Conservation (phyloP, 2,113 vertebrate species). For the Eublepharis macularius region DNA sequence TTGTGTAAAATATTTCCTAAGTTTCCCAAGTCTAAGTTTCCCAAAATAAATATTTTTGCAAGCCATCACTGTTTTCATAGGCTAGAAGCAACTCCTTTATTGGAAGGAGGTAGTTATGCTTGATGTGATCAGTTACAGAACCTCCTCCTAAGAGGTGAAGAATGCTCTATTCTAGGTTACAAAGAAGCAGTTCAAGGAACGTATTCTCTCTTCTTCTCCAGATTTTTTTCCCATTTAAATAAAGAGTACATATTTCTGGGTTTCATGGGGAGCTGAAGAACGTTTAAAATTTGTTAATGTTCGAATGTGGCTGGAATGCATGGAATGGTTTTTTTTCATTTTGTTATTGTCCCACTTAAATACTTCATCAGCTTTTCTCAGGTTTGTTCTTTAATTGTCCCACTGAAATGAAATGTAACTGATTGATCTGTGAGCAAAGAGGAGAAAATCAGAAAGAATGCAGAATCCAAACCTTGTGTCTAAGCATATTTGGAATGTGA, state of each 20-base stretch:
- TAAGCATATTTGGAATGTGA: neutral
- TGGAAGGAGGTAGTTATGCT: neutral
- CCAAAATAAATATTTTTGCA: neutral
- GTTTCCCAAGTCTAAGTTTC: neutral
- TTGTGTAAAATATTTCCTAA: neutral
- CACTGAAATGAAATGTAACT: neutral
- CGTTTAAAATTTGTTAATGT: neutral
- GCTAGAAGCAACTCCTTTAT: neutral
- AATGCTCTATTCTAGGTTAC: neutral
- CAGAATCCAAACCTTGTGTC: neutral
- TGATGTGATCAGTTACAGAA: neutral
- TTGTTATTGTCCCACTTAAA: too few species aligned
- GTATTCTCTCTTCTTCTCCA: neutral
- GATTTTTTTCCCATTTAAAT: too few species aligned
- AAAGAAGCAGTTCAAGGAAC: neutral
- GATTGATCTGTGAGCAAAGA: neutral
- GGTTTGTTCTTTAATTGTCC: neutral
- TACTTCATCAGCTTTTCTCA: neutral
- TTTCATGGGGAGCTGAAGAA: neutral
- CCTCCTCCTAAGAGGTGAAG: neutral
- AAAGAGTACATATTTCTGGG: too few species aligned
- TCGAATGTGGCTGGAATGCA: neutral
- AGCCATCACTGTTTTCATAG: neutral
- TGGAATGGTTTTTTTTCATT: too few species aligned
- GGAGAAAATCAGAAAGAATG: neutral